phyloP scores from a whole-genome alignment of 2,888 invertebrate species.

The Phalangium opilio region DNA sequence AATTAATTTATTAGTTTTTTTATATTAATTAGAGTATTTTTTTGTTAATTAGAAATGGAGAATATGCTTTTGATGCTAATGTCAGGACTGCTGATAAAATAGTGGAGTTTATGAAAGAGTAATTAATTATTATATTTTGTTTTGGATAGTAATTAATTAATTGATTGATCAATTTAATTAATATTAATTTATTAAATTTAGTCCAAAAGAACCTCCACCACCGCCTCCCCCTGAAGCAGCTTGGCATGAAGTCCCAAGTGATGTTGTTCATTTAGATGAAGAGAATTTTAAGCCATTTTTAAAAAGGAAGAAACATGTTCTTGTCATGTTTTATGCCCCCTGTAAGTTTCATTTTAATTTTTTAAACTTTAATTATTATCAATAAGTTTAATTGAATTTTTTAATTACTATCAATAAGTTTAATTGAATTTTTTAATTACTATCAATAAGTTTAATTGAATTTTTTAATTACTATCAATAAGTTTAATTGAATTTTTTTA shows the following conservation, averaged over 20 bases:
- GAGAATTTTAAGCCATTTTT: conserved; percentile 54
- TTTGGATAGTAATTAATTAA: too few species aligned
- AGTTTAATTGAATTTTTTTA: not conserved
- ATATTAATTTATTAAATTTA: conserved; percentile 16
- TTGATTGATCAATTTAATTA: not conserved
- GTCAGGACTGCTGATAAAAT: conserved; percentile 60
- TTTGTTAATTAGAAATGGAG: conserved; percentile 50
- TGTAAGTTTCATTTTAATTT: conserved; percentile 44
- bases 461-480: too few species aligned
- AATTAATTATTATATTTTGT: conserved; percentile 9
- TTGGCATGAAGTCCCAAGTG: conserved; percentile 56
- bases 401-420: too few species aligned
- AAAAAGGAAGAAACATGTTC: conserved; percentile 68
- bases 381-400: too few species aligned
- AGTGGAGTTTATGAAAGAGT: conserved; percentile 63
- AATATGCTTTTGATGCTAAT: conserved; percentile 60
- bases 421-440: not conserved
- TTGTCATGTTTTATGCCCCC: conserved; percentile 84
- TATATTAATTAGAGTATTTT: not conserved
- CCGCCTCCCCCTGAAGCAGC: conserved; percentile 63
- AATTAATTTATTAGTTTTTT: not conserved
- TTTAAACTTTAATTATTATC: too few species aligned
- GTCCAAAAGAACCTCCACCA: conserved; percentile 60
- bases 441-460: too few species aligned
- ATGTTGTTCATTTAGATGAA: conserved; percentile 59